Evolutionary conservation across 2,888 invertebrate species (phyloP), one percentile per base, ranked within the genome.

Genomic region (Microctonus brassicae): DNA sequence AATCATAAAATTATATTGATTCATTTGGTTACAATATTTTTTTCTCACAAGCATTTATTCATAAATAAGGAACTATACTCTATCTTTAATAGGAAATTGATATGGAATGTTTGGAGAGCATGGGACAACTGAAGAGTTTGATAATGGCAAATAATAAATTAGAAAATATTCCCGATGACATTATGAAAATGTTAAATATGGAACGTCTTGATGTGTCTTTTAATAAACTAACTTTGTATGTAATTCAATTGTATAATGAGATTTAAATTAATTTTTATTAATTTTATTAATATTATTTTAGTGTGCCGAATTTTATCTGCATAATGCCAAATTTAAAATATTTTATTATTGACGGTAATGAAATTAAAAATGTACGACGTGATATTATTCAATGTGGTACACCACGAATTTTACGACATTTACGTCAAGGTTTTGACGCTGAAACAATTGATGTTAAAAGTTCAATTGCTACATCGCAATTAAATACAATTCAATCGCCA

Each of bases 301-400:
- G 92, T 77, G 88, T 95, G 73, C 94, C 95, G n/a, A 90, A 89
- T 80, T 89, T 90, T n/a, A 82, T 95, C 65, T 90, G 93, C 24
- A 87, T 91, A 1, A 89, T 97, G 79, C 92, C 94, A 0, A 94
- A 95, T 83, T 88, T 97, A 71, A 94, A 95, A 81, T 94, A 94
- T 77, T 90, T 97, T 64, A 93, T 92, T 75, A 90, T 97, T 81
- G 95, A 96, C 77, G 97, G 97, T 5, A 97, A 97, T 88, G 94
- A 94, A 80, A 89, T 97, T 77, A 92, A 94, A 80, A 93, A 93
- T 66, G 93, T 97, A 33, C 89, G 97, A 39, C 91, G 94, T 72
- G 97, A 97, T 86, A 92, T 97, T 69, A 90, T 97, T 66, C 92
- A 93, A 83, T 93, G 95, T 72, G 97, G 97, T n/a, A 95, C 96